Percentiles rank a stretch among this genome's conserved stretches.
These are phyloP conservation scores for Acrobasis suavella DNA, from an alignment of 2,888 invertebrate species.

Conservation along the genomic window DNA sequence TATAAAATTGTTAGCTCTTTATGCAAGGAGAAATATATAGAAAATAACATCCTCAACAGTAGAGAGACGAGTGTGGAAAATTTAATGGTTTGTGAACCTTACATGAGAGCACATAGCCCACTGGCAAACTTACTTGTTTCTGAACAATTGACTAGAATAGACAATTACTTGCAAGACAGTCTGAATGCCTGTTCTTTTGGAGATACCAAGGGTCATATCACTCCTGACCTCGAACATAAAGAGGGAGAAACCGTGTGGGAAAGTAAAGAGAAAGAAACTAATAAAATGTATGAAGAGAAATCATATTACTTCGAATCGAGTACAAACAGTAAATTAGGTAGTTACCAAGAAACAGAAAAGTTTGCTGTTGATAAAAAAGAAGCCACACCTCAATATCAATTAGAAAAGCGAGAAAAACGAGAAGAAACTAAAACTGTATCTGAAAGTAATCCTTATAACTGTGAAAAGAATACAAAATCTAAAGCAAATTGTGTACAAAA, in stretches of 20 bases:
- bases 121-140: slow-evolving; percentile 62
- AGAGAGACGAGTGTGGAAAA: slow-evolving; percentile 32
- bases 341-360: slow-evolving; percentile 33
- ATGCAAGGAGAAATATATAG: slow-evolving; percentile 57
- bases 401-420: slow-evolving; percentile 22
- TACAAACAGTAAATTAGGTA: slow-evolving; percentile 32
- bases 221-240: slow-evolving; percentile 34
- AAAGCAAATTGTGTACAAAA: slow-evolving; percentile 63
- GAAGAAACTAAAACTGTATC: slow-evolving; percentile 33
- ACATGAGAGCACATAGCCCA: slow-evolving; percentile 56
- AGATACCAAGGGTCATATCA: slow-evolving; percentile 35
- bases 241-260: slow-evolving; percentile 38
- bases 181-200: slow-evolving; percentile 60
- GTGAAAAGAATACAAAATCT: slow-evolving; percentile 38
- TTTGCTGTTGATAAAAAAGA: slow-evolving; percentile 30
- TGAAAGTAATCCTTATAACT: slow-evolving; percentile 27
- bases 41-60: slow-evolving; percentile 35
- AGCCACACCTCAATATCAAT: slow-evolving; percentile 23
- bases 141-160: slow-evolving; percentile 71
- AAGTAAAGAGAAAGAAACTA: slow-evolving; percentile 32
- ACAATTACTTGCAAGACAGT: slow-evolving; percentile 71
- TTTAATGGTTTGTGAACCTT: slow-evolving; percentile 39
- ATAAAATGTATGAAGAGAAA: slow-evolving; percentile 35
- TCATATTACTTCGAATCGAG: slow-evolving; percentile 27
- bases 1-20: slow-evolving; percentile 75